Evolutionary conservation across 2,888 invertebrate species (phyloP).

Genomic region (Chrysina gloriosa): DNA sequence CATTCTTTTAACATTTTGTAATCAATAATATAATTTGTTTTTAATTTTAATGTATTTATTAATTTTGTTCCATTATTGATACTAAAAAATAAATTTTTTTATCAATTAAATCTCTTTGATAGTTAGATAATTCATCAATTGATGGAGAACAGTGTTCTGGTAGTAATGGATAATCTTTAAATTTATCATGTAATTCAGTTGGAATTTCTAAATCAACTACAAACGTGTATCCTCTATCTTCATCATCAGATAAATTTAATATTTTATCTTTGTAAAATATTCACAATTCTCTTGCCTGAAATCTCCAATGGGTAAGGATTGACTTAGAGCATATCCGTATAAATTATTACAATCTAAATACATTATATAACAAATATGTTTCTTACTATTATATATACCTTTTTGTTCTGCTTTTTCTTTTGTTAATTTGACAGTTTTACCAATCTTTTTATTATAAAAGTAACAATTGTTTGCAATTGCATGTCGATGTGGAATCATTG

Average conservation of each 20-base stretch:
- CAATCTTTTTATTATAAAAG: constrained; percentile 26
- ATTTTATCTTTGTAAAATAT: too few relatives aligned
- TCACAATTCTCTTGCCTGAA: neutral
- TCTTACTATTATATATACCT: constrained; percentile 33
- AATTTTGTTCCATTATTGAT: constrained; percentile 23
- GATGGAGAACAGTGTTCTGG: constrained; percentile 2
- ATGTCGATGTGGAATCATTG: constrained; percentile 25
- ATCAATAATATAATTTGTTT: constrained; percentile 52
- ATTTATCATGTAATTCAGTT: constrained; percentile 2
- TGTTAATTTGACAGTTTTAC: constrained; percentile 32
- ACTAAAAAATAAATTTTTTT: constrained; percentile 17
- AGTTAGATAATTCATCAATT: neutral
- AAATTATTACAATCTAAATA: constrained; percentile 27
- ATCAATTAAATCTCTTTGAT: constrained; percentile 22
- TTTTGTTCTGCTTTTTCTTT: constrained; percentile 33
- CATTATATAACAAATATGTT: constrained; percentile 30
- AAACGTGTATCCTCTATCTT: constrained; percentile 9
- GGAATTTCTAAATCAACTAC: constrained; percentile 25
- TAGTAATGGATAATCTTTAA: constrained; percentile 18
- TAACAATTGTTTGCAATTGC: constrained; percentile 30
- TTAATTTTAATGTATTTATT: constrained; percentile 16
- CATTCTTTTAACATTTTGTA: constrained; percentile 53
- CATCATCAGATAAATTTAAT: constrained; percentile 5
- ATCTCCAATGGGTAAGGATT: neutral
- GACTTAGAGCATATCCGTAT: constrained; percentile 24